Conservation (phyloP, 1,140 invertebrate genomes). For the Lysiphlebus fabarum region DNA sequence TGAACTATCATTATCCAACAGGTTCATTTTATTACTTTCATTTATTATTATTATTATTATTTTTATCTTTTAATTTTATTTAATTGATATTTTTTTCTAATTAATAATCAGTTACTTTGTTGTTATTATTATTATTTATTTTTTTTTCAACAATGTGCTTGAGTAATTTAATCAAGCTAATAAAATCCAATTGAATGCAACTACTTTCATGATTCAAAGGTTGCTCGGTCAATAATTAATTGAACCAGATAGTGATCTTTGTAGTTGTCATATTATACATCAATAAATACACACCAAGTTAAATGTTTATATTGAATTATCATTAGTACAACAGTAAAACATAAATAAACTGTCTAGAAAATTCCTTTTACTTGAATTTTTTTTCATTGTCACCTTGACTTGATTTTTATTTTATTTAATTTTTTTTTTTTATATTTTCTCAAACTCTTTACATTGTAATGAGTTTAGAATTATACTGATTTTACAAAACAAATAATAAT, state of each 20-base stretch:
- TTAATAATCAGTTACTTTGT: no score
- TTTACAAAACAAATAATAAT: slow-evolving; percentile 3
- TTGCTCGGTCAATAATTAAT: slow-evolving; percentile 20
- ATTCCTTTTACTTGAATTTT: background rate
- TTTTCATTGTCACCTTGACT: background rate
- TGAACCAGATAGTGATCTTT: slow-evolving; percentile 20
- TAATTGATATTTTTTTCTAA: no score
- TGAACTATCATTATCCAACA: no score
- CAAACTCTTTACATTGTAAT: slow-evolving; percentile 3
- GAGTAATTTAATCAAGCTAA: no score
- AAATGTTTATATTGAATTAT: no score
- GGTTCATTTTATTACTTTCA: no score
- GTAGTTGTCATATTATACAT: background rate
- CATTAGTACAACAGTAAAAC: background rate
- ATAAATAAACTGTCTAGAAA: no score
- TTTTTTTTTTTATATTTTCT: background rate
- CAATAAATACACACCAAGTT: no score
- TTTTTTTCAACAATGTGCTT: no score
- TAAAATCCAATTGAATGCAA: background rate
- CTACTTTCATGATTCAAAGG: background rate
- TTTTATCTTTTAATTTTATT: no score
- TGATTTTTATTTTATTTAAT: background rate
- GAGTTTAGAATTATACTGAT: slow-evolving; percentile 9
- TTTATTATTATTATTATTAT: no score
- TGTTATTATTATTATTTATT: no score